These are phyloP conservation scores for silkworm (Bombyx mori) DNA, from an alignment of 1,140 invertebrate genomes.

Conservation along the genomic window ASM3026992v2 NC_085121.1:5736001-5736500, in stretches of 20 bases:
- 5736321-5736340: slow-evolving; percentile 68
- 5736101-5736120: slow-evolving; percentile 27
- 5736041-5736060: too few species aligned
- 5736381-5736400: slow-evolving; percentile 67
- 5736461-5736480: too few species aligned
- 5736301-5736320: slow-evolving; percentile 70
- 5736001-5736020: too few species aligned
- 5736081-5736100: too few species aligned
- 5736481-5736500: too few species aligned
- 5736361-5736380: slow-evolving; percentile 67
- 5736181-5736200: slow-evolving; percentile 72
- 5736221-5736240: slow-evolving; percentile 61
- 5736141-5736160: slow-evolving; percentile 64
- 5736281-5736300: slow-evolving; percentile 66
- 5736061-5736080: too few species aligned
- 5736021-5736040: too few species aligned
- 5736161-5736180: slow-evolving; percentile 68
- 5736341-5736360: slow-evolving; percentile 68
- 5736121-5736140: slow-evolving; percentile 49
- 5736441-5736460: slow-evolving; percentile 21
- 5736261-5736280: slow-evolving; percentile 48
- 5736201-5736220: slow-evolving; percentile 69
- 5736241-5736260: slow-evolving; percentile 63
- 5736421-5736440: slow-evolving; percentile 40
- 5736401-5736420: slow-evolving; percentile 46